Conservation (phyloP, 2,113 vertebrate species). For the Bothrops jararaca region DNA sequence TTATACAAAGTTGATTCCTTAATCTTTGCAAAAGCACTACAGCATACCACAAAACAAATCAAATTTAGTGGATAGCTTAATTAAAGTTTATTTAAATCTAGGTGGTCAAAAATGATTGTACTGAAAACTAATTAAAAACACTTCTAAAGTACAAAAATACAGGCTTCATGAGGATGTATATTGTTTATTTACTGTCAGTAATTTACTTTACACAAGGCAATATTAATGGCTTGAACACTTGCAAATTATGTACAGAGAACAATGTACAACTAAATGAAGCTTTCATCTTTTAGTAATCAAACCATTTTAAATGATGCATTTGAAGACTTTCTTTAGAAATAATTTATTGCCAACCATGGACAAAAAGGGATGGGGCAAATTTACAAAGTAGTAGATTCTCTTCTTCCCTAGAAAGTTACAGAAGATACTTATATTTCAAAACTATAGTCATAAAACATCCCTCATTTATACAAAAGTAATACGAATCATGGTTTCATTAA, state of each 20-base stretch:
- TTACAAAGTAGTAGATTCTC: constrained; percentile 67
- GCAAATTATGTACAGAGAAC: constrained; percentile 77
- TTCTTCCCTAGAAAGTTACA: constrained; percentile 70
- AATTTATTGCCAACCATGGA: constrained; percentile 77
- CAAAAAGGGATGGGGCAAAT: constrained; percentile 64
- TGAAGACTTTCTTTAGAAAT: constrained; percentile 70
- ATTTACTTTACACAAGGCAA: constrained; percentile 74
- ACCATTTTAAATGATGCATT: constrained; percentile 60
- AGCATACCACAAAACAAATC: not conserved
- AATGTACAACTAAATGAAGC: constrained; percentile 68
- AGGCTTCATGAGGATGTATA: constrained; percentile 61
- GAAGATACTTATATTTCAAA: constrained; percentile 70
- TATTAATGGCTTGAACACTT: constrained; percentile 72
- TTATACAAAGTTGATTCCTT: not conserved
- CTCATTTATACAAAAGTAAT: constrained; percentile 74
- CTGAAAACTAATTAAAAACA: not conserved
- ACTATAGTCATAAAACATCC: constrained; percentile 59
- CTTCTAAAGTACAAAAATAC: not conserved
- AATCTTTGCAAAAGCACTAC: not conserved
- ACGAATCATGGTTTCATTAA: constrained; percentile 67
- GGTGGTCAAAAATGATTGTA: not conserved
- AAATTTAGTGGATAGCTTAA: not conserved
- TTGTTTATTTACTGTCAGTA: constrained; percentile 78
- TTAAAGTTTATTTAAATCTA: not conserved
- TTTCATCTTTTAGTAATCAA: constrained; percentile 60